phyloP scores from a whole-genome alignment of 2,888 invertebrate genomes.

The Caenorhabditis imperialis region DNA sequence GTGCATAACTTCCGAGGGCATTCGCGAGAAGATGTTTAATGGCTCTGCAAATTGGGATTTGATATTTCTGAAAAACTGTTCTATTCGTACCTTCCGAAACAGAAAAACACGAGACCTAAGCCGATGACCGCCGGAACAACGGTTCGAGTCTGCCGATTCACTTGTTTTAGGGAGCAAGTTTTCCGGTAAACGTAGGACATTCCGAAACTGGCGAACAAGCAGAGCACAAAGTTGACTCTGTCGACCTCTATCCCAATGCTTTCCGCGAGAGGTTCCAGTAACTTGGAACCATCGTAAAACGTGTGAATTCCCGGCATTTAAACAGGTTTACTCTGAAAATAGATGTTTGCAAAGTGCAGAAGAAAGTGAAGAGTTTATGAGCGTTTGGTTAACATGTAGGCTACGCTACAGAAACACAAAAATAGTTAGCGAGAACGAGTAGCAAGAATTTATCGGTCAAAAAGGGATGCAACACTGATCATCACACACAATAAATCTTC shows the following conservation, averaged over 20 bases:
- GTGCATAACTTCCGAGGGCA: conserved; percentile 67
- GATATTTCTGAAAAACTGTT: background rate
- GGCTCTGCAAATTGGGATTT: conserved; percentile 58
- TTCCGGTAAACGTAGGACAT: conserved; percentile 63
- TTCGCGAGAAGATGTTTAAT: conserved; percentile 74
- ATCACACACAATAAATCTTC: background rate
- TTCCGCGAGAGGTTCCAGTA: conserved; percentile 70
- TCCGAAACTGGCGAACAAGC: conserved; percentile 66
- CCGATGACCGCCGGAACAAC: conserved; percentile 69
- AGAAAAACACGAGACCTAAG: conserved; percentile 71
- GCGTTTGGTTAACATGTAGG: background rate
- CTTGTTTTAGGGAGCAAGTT: conserved; percentile 55
- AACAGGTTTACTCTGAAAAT: conserved; percentile 1
- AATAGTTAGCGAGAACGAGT: background rate
- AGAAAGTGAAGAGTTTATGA: background rate
- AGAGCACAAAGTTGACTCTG: conserved; percentile 72
- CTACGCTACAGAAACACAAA: conserved; percentile 1
- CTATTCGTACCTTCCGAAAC: conserved; percentile 69
- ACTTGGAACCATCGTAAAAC: conserved; percentile 72
- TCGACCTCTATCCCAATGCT: conserved; percentile 69
- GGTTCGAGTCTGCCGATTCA: conserved; percentile 56
- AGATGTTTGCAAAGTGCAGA: background rate
- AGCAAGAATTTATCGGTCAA: background rate
- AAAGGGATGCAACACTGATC: background rate
- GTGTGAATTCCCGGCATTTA: conserved; percentile 75